Conservation (phyloP, 2,113 vertebrate species). For the Empidonax traillii region DNA sequence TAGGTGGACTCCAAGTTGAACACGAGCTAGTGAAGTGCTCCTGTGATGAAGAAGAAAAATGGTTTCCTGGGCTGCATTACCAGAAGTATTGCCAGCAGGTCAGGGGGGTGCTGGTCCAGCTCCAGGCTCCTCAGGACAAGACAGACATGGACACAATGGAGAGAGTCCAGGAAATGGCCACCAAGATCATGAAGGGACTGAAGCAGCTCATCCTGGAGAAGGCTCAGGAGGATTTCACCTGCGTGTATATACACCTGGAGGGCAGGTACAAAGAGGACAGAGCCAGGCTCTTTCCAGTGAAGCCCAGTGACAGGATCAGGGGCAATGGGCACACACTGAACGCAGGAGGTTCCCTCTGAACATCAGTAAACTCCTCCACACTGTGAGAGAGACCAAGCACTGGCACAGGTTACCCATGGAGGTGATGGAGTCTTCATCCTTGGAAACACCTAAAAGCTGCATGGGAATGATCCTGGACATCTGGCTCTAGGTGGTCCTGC, state of each 20-base stretch:
- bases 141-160: fast-evolving
- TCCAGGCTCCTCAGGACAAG: no score
- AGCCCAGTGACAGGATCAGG: background rate
- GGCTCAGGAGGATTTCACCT: background rate
- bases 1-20: background rate
- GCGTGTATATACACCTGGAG: background rate
- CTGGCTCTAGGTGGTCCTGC: background rate
- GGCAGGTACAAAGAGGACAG: fast-evolving
- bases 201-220: background rate
- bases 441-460: background rate
- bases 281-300: background rate
- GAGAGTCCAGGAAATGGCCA: background rate
- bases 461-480: background rate
- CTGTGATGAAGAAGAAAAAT: fast-evolving
- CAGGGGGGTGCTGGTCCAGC: background rate
- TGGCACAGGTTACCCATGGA: background rate
- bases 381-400: fast-evolving
- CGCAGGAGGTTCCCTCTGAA: background rate
- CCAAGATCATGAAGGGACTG: no score
- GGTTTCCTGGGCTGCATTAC: fast-evolving
- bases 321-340: fast-evolving
- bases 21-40: fast-evolving
- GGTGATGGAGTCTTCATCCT: fast-evolving
- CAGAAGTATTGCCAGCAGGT: fast-evolving
- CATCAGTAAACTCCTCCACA: background rate